A percentile compares a stretch with the other conserved stretches of the same genome.
Conservation (phyloP, 2,113 vertebrate species). For the Pygoscelis antarcticus region DNA sequence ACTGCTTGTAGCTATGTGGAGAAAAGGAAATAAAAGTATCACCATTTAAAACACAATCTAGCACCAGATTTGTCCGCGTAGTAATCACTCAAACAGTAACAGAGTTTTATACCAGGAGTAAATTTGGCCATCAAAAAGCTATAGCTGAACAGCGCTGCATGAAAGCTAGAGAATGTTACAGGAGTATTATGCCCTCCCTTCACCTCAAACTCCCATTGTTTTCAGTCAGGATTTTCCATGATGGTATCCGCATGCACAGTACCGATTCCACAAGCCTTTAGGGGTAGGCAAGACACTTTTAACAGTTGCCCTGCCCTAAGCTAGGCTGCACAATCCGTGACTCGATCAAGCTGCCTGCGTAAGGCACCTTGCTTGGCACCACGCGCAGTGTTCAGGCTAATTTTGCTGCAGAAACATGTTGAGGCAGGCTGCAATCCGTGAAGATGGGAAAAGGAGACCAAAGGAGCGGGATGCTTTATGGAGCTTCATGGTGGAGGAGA, state of each 20-base stretch:
- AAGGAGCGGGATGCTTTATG: not conserved
- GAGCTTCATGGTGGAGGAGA: not conserved
- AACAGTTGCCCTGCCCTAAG: not conserved
- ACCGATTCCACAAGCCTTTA: not conserved
- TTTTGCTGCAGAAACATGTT: not conserved
- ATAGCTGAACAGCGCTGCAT: not conserved
- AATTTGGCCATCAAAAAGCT: not conserved
- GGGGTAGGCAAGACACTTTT: not conserved
- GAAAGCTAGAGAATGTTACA: not conserved
- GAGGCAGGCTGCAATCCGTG: not conserved
- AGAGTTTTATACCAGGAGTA: not conserved
- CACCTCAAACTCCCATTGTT: not conserved
- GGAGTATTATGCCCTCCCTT: not conserved
- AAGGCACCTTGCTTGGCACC: not conserved
- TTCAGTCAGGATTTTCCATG: not conserved
- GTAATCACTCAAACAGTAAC: not conserved
- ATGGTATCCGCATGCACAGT: not conserved
- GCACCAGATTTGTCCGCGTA: not conserved
- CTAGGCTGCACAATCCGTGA: not conserved
- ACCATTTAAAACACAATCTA: not conserved
- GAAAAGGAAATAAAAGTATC: not conserved
- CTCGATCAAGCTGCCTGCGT: not conserved
- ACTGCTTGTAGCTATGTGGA: not conserved
- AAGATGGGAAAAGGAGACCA: not conserved
- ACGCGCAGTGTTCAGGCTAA: fast-evolving